Base-by-base conservation (phyloP, 2,888 invertebrate species). In the Sarcophaga rosellei region DNA sequence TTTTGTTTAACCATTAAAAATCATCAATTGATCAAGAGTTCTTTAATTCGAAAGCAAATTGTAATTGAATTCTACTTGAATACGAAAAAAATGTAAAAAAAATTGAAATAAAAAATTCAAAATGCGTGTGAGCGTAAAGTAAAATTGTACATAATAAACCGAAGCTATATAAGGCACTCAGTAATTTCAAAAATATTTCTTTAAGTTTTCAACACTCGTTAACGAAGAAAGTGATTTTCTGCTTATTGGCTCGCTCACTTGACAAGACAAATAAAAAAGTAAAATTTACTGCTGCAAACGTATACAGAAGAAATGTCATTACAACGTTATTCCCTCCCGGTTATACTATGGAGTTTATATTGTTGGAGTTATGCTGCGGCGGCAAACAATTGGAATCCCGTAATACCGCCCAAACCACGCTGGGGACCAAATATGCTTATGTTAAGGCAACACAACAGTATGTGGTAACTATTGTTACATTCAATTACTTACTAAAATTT, bases 361-460 rank as follows among this genome's bases (percentile, higher is more conserved):
- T 0, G 47, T 23, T 21, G 66, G 25, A 63, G 15, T 45, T 62
- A 47, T 72, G 77, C 47, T 1, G 61, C 63, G 57, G 66, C 78
- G 53, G 21, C 81, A 68, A 66, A 20, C 47, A 73, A 68, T 20
- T 91, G 89, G 87, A 86, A 89, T 80, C 89, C 90, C 69, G 85
- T 87, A 12, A 86, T 88, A 53, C 93, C 92, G 57, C 92, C 92
- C 2, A 88, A 88, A 2, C 91, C 91, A 5, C 92, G 89, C 53
- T 92, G 91, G 89, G 92, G 90, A 3, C 89, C 90, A 79, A 92
- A 91, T 84, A 90, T 88, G 90, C 90, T 91, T 85, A 92, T 91
- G 89, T 88, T 92, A 73, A 89, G 91, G 57, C 89, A 87, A 85
- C 89, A 91, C 87, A 92, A 92, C 90, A 91, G 92, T 92, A 90